Base-by-base conservation (phyloP, 1,140 invertebrate species). In the Achatina immaculata region DNA sequence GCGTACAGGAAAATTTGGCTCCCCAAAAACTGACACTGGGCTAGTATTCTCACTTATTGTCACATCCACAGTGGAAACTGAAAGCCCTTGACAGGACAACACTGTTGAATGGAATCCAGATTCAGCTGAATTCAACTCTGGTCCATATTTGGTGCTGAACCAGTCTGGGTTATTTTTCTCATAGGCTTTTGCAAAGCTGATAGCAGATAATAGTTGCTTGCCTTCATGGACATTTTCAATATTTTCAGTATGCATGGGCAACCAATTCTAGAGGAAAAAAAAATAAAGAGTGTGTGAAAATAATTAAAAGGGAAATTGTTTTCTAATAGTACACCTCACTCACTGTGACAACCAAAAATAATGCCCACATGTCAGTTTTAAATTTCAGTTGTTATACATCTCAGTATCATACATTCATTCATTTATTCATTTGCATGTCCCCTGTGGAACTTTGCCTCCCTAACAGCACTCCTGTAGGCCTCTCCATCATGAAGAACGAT, bases 111-210 rank as follows among this genome's bases (percentile, higher is more conserved):
- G 24, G 24, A 14, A 11, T 24, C 48, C 48, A 51, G 48, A 51
- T 51, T 11, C 24, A 24, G 11, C 11, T 14, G 48, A 51, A 51
- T 14, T 11, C 48, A 51, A 14, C 24, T 11, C 11, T 24, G 11
- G 11, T 51, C 11, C 24, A 24, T 11, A 51, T 11, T 14, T 51
- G 48, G 48, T 11, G 11, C 11, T 51, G n/a, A 69, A 28, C 68
- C 68, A 69, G 42, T 21, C 36, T 42, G 68, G 68, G 42, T 69
- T 69, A 21, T 7, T n/a, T 69, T 69, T 9, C 36, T 69, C 68
- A 43, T 6, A 69, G 14, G 24, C 36, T 42, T 40, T 1, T 9
- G 31, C 36, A 9, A 38, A 19, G 7, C 19, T 43, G 21, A 69
- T 69, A 0, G 36, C 68, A 69, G 42, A 40, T 9, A 69, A 19